Percentiles rank a stretch among this genome's conserved stretches.
Evolutionary conservation across 2,113 vertebrate genomes (phyloP).

Genomic region (Trochalopteron elliotii): DNA sequence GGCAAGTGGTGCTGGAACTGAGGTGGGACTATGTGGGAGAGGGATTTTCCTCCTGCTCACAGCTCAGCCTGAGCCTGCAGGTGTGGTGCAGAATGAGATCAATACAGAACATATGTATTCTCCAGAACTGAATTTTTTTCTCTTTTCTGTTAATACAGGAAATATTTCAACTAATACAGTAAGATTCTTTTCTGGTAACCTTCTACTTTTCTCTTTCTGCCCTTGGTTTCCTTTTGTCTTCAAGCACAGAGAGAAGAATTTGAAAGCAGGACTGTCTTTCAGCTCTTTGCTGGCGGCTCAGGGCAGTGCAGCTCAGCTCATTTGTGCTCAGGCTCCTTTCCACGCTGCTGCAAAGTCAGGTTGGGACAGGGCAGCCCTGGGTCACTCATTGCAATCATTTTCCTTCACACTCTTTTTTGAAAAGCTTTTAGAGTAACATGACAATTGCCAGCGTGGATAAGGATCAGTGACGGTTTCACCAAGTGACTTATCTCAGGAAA

Average conservation of each 20-base stretch:
- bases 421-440: neutral
- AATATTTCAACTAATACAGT: neutral
- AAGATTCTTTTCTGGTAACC: neutral
- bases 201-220: neutral
- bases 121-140: neutral
- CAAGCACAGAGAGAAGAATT: neutral
- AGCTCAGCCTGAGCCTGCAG: neutral
- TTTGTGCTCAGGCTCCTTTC: neutral
- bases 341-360: neutral
- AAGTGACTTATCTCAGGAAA: neutral
- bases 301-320: neutral
- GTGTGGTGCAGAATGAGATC: neutral
- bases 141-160: neutral
- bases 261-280: neutral
- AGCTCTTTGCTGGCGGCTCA: neutral
- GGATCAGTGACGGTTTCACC: neutral
- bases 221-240: constrained; percentile 18
- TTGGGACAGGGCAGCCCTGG: neutral
- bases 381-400: neutral
- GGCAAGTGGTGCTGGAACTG: neutral
- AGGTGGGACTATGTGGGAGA: neutral
- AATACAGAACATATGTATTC: neutral
- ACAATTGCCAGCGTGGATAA: neutral
- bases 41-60: neutral
- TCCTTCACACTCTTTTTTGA: neutral